Evolutionary conservation across 2,797 vertebrate genomes (phyloP), one percentile per base, ranked within the genome.

Genomic region (Petrocephalus schoutedeni): DNA sequence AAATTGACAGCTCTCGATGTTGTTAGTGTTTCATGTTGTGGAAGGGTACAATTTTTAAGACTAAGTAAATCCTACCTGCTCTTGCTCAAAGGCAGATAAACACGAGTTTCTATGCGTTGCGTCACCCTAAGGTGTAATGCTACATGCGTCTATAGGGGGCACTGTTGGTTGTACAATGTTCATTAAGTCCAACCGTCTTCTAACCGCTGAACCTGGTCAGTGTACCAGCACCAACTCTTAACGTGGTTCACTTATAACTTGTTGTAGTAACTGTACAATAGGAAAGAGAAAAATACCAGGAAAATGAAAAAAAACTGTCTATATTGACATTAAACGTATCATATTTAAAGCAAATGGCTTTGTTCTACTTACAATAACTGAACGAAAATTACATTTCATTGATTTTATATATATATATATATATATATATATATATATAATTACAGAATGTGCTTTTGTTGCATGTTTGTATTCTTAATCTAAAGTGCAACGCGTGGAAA

Each of bases 101-200:
- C 74, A 45, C 14, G 54, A 59, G 21, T 87, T 87, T 59, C 87
- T 9, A 23, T 28, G 10, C 19, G 87, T 87, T 87, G 87, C 87
- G 16, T 87, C 87, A 87, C 56, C 87, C 77, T 28, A 61, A 21
- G 57, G 6, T 16, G 28, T 57, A 57, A 56, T 21, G 0, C 10
- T 58, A 57, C 9, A 56, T 41, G 41, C 8, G 6, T 57, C 28
- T 32, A 51, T 16, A 59, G 87, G 61, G 87, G 87, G 87, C 56
- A 58, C 74, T 85, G 16, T 41, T 85, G 7, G 41, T 49, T 53
- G 45, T 84, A 23, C 1, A 84, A 12, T 54, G 3, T n/a, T 53
- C 36, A 45, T 45, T n/a, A 83, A 83, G 21, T 84, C 49, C 21
- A 51, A 51, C 36, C 14, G 8, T 80, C 41, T 49, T 19, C 41